These are phyloP conservation scores for Polylopha cassiicola DNA, from an alignment of 2,888 invertebrate species.

Conservation along the genomic window DNA sequence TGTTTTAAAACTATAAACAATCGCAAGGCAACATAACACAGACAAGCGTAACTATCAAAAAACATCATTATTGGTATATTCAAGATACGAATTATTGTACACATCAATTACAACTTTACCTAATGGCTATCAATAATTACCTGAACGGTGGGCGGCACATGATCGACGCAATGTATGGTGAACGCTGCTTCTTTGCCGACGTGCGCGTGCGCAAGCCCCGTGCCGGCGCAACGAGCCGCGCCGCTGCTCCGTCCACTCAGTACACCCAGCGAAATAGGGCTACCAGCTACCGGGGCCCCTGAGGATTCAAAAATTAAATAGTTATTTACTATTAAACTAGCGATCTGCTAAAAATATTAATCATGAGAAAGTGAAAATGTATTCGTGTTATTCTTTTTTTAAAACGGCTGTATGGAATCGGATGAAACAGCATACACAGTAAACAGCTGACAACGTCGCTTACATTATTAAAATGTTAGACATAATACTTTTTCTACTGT, in stretches of 20 bases:
- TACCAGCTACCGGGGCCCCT: conserved; percentile 77
- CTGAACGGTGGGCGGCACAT: conserved; percentile 80
- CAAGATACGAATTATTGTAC: background rate
- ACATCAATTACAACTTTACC: background rate
- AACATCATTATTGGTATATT: too few species aligned
- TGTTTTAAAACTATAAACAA: too few species aligned
- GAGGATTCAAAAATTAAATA: background rate
- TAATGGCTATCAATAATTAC: conserved; percentile 38
- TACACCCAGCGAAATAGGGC: conserved; percentile 76
- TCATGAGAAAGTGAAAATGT: too few species aligned
- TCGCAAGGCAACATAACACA: too few species aligned
- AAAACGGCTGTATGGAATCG: too few species aligned
- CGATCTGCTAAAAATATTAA: too few species aligned
- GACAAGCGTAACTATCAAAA: too few species aligned
- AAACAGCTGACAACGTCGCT: too few species aligned
- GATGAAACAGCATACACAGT: too few species aligned
- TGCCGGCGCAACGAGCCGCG: conserved; percentile 79
- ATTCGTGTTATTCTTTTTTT: too few species aligned
- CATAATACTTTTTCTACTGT: too few species aligned
- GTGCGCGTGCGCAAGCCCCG: conserved; percentile 82
- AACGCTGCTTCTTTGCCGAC: conserved; percentile 84
- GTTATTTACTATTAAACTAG: background rate
- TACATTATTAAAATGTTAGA: too few species aligned
- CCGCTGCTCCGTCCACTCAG: conserved; percentile 59
- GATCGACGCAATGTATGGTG: conserved; percentile 78